A percentile compares a stretch with the other conserved stretches of the same genome.
phyloP scores from a whole-genome alignment of 2,113 vertebrate genomes.

The Numenius arquata region DNA sequence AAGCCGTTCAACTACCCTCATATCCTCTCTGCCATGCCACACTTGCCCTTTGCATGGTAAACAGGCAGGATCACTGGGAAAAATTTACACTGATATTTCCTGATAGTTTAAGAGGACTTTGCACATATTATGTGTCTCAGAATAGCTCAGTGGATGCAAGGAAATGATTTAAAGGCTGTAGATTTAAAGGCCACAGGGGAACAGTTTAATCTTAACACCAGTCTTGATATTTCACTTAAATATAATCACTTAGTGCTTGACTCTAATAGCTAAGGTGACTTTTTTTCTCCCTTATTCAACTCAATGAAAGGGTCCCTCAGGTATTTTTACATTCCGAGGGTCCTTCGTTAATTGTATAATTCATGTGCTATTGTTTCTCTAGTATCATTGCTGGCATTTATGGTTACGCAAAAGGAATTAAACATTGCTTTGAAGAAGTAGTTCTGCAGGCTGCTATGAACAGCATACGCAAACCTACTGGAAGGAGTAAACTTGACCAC shows the following conservation, averaged over 20 bases:
- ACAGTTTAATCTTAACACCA: constrained; percentile 11
- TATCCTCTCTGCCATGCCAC: neutral
- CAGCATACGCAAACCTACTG: neutral
- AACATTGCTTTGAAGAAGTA: neutral
- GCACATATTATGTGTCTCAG: neutral
- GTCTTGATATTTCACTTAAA: constrained; percentile 43
- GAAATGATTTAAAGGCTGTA: constrained; percentile 26
- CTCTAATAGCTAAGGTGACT: constrained; percentile 59
- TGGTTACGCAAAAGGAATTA: neutral
- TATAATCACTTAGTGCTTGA: neutral
- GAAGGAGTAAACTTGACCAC: neutral
- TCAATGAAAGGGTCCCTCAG: neutral
- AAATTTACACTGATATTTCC: neutral
- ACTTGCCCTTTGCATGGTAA: neutral
- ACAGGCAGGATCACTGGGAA: neutral
- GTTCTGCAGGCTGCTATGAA: neutral
- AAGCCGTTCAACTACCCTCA: neutral
- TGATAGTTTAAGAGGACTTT: neutral
- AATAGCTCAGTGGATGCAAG: neutral
- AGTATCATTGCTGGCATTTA: neutral
- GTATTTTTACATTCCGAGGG: neutral
- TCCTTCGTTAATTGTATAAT: neutral
- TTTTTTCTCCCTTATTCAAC: neutral
- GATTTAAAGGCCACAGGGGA: constrained; percentile 24
- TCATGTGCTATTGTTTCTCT: neutral